Evolutionary conservation across 2,113 vertebrate species (phyloP).

Genomic region (Oceanites oceanicus): DNA sequence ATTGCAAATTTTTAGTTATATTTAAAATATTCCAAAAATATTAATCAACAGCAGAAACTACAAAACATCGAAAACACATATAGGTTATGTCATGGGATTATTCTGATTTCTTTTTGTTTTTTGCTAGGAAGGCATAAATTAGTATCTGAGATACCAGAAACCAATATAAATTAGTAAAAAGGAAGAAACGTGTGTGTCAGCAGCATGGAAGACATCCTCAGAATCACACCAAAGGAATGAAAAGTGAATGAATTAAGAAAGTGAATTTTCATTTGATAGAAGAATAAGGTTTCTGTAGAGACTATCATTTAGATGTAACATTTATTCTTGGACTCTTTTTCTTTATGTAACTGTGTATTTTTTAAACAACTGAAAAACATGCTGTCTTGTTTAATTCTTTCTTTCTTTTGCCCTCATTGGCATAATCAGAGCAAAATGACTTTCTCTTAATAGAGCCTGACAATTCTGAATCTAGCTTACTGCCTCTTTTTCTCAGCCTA

Average conservation of each 20-base stretch:
- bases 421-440: background rate
- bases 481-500: background rate
- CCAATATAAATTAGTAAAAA: background rate
- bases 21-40: background rate
- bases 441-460: background rate
- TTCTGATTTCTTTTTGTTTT: background rate
- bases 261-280: background rate
- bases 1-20: background rate
- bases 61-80: background rate
- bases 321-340: background rate
- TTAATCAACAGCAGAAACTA: background rate
- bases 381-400: background rate
- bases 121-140: background rate
- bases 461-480: background rate
- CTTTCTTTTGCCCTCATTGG: background rate
- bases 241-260: background rate
- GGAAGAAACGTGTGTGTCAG: background rate
- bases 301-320: background rate
- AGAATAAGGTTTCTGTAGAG: background rate
- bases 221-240: background rate
- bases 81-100: background rate
- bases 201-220: background rate
- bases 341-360: background rate
- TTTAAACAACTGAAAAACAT: background rate
- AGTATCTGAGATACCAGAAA: background rate